Evolutionary conservation across 2,113 vertebrate species (phyloP), one percentile per base, ranked within the genome.

Genomic region (Lanius collurio): DNA sequence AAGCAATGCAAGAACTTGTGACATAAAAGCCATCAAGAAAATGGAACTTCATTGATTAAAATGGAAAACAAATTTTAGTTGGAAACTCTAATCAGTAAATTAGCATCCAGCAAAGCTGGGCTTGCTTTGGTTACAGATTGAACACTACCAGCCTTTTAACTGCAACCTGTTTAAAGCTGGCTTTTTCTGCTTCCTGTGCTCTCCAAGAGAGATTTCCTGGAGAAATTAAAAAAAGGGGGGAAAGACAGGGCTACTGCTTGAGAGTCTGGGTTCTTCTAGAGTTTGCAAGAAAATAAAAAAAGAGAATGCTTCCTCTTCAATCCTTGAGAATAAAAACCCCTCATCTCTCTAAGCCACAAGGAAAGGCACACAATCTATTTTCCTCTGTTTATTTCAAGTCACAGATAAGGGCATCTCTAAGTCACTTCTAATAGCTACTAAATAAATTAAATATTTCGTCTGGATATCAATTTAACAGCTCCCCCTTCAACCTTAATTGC

Each of bases 381-480:
- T 24, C 28, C 30, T 39, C 26, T 30, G 21, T 21, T 46, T 79
- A 80, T 83, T 92, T 87, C 23, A 65, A 75, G 56, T 24, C 44
- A 71, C 21, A 78, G 62, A 53, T 75, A 89, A 89, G 28, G 26
- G 35, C 64, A 91, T 56, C 35, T 60, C 31, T 53, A 75, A 73
- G 46, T 70, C 42, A 37, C 33, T 91, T 85, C 67, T 87, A 80
- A 74, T 16, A 67, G 59, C 57, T 87, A 71, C 57, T 77, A 78
- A 81, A 78, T 70, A 83, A 56, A 76, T 88, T 65, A 88, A 93
- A 78, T 84, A 87, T 65, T 95, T 81, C 65, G 84, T 47, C 9
- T 55, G 42, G 73, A 3, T 73, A 78, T 75, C 69, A 63, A 19
- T 84, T 83, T 47, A 88, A 53, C 30, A 86, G 39, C 28, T 89